phyloP scores from a whole-genome alignment of 64 coral and sea anemone genomes.

The Montipora sp. region DNA sequence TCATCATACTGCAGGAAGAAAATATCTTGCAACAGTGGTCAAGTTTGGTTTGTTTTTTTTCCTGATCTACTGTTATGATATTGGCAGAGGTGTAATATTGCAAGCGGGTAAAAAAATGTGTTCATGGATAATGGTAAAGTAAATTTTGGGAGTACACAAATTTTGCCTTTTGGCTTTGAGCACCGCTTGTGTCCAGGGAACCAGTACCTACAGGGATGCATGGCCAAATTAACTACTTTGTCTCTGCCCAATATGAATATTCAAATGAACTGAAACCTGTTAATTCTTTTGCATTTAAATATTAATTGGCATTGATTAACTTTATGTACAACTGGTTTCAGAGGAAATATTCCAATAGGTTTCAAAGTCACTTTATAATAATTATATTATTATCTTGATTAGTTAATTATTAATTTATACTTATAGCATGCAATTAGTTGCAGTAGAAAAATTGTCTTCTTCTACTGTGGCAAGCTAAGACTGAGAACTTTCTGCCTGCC shows the following conservation, averaged over 20 bases:
- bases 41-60: constrained; percentile 55
- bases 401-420: too few relatives aligned
- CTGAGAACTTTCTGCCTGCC: too few relatives aligned
- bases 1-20: constrained; percentile 61
- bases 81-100: neutral
- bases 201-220: too few relatives aligned
- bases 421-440: neutral
- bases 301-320: too few relatives aligned
- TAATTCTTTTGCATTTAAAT: too few relatives aligned
- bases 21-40: constrained; percentile 47
- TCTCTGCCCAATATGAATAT: neutral
- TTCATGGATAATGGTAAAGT: neutral
- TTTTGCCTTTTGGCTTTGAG: constrained; percentile 2
- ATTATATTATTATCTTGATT: too few relatives aligned
- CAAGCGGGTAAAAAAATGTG: neutral
- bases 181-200: neutral
- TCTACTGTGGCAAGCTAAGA: neutral
- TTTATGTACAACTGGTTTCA: too few relatives aligned
- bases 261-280: neutral
- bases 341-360: neutral
- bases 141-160: constrained; percentile 12
- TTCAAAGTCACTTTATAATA: neutral
- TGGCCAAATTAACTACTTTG: too few relatives aligned
- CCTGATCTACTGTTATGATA: constrained; percentile 4
- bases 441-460: neutral